A percentile compares a stretch with the other conserved stretches of the same genome.
phyloP scores from a whole-genome alignment of 1,140 invertebrate species.

The Saccostrea cuccullata region DNA sequence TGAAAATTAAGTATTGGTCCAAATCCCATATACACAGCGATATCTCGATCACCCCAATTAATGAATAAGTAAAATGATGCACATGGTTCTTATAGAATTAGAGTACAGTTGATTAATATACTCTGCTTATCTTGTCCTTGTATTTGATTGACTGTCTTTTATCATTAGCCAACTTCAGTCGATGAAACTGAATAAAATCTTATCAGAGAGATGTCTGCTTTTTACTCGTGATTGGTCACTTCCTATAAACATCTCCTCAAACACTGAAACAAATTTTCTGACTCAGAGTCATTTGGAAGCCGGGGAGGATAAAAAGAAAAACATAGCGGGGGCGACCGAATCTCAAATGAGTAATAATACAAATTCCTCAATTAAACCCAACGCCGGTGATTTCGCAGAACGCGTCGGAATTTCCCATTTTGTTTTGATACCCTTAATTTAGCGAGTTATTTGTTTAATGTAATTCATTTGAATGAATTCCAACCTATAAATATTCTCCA shows the following conservation, averaged over 20 bases:
- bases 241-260: neutral
- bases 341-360: conserved; percentile 24
- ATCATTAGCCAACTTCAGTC: neutral
- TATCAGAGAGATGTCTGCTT: conserved; percentile 6
- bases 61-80: no score
- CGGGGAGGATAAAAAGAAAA: neutral
- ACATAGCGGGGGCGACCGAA: neutral
- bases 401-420: conserved; percentile 4
- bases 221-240: conserved; percentile 17
- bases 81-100: no score
- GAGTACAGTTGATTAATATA: no score
- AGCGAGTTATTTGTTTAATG: conserved; percentile 30
- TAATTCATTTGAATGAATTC: conserved; percentile 34
- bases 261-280: neutral
- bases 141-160: neutral
- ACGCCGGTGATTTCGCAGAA: neutral
- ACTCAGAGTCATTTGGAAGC: conserved; percentile 23
- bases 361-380: conserved; percentile 13
- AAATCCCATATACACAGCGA: no score
- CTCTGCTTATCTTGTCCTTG: no score
- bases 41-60: no score
- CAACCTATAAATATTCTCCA: conserved; percentile 21
- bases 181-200: neutral
- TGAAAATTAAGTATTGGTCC: no score
- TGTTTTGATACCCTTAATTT: conserved; percentile 31